phyloP scores from a whole-genome alignment of 2,888 invertebrate species.

The Notodonta dromedarius region DNA sequence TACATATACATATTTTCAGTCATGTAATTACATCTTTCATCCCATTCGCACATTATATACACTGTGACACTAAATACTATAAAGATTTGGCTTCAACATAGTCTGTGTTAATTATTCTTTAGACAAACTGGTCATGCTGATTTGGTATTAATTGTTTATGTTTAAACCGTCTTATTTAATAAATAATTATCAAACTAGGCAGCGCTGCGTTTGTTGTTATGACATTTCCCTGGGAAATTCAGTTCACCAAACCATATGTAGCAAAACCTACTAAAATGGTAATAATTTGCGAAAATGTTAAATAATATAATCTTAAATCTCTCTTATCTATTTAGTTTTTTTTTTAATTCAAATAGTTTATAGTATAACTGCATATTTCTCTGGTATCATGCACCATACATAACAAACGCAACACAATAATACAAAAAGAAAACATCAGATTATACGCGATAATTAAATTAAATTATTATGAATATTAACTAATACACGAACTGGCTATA shows the following conservation, averaged over 20 bases:
- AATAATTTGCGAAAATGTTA: neutral
- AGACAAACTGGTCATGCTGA: constrained; percentile 67
- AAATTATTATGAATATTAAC: constrained; percentile 30
- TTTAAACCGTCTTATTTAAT: constrained; percentile 32
- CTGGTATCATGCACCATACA: neutral
- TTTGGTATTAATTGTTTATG: constrained; percentile 63
- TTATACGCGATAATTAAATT: constrained; percentile 22
- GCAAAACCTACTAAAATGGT: neutral
- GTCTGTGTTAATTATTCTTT: constrained; percentile 40
- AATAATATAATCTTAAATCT: neutral
- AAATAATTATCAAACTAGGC: constrained; percentile 36
- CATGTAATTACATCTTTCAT: constrained; percentile 12
- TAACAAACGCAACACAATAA: constrained; percentile 2
- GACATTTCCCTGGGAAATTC: neutral
- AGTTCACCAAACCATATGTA: neutral
- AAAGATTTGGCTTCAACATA: constrained; percentile 40
- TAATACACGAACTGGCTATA: constrained; percentile 64
- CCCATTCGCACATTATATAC: constrained; percentile 38
- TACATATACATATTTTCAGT: constrained; percentile 17
- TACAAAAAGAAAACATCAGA: constrained; percentile 13
- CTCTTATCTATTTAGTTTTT: no score
- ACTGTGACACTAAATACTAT: constrained; percentile 41
- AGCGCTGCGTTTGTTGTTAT: constrained; percentile 17
- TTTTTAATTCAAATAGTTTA: no score
- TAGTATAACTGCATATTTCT: no score